Evolutionary conservation across 1,140 invertebrate species (phyloP).

Genomic region (Phymorhynchus buccinoides): DNA sequence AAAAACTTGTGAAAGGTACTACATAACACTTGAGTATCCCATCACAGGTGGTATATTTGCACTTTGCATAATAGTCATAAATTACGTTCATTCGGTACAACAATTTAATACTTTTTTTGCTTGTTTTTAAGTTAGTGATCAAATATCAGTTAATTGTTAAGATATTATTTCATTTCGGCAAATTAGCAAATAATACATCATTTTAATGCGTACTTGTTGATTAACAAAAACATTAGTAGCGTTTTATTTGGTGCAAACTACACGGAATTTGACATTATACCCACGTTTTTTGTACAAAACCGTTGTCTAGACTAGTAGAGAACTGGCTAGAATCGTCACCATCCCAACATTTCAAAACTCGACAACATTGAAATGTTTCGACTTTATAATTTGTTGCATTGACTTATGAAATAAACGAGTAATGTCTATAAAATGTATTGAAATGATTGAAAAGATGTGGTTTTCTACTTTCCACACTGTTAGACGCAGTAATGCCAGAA

Average conservation of each 20-base stretch:
- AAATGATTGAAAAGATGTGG: no score
- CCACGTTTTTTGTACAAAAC: not conserved
- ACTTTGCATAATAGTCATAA: not conserved
- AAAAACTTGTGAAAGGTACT: not conserved
- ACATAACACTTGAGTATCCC: not conserved
- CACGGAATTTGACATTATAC: not conserved
- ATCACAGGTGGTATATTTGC: not conserved
- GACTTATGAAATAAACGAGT: no score
- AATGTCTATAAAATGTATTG: no score
- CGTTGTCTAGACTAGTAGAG: no score
- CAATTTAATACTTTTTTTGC: not conserved
- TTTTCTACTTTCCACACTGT: no score
- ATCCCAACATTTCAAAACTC: no score
- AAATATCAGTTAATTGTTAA: not conserved
- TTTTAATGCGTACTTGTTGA: not conserved
- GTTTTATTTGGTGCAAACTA: not conserved
- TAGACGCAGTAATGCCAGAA: no score
- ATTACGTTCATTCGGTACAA: not conserved
- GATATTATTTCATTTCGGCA: not conserved
- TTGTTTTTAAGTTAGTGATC: not conserved
- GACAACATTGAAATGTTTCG: no score
- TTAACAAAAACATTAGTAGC: not conserved
- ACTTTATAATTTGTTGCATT: no score
- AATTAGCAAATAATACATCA: no score
- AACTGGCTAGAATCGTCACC: no score